Conservation (phyloP, 35 echinoderm and acorn worm species). For the Holothuria glaberrima region DNA sequence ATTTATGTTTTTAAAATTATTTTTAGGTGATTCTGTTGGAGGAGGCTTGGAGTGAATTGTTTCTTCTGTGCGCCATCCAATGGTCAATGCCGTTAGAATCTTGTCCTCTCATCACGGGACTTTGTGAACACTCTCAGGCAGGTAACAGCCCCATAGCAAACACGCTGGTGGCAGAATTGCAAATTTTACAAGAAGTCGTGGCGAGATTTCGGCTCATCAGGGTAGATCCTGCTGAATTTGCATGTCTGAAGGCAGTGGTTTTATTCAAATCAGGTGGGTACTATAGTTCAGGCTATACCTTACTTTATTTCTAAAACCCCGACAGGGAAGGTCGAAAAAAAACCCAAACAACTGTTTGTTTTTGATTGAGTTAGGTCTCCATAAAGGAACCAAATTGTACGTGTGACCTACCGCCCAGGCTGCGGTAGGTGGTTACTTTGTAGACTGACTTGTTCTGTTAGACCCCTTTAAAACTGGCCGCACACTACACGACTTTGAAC, state of each 20-base stretch:
- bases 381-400: too few relatives aligned
- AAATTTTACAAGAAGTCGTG: slow-evolving; percentile 85
- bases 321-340: too few relatives aligned
- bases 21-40: slow-evolving; percentile 94
- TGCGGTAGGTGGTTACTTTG: too few relatives aligned
- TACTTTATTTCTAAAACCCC: not conserved
- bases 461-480: too few relatives aligned
- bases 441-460: too few relatives aligned
- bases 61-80: slow-evolving; percentile 93
- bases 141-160: slow-evolving; percentile 57
- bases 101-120: slow-evolving; percentile 78
- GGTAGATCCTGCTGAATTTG: slow-evolving; percentile 96
- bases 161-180: slow-evolving; percentile 69
- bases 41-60: slow-evolving; percentile 97
- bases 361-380: too few relatives aligned
- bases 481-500: too few relatives aligned
- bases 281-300: not conserved
- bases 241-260: slow-evolving; percentile 94
- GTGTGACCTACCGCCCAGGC: too few relatives aligned
- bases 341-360: too few relatives aligned
- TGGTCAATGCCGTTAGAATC: slow-evolving; percentile 99
- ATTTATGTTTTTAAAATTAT: not conserved
- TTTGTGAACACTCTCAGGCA: slow-evolving; percentile 58
- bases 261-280: slow-evolving; percentile 93
- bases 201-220: slow-evolving; percentile 70